Conservation (phyloP, 1,140 invertebrate genomes). For the Trichonephila inaurata region DNA sequence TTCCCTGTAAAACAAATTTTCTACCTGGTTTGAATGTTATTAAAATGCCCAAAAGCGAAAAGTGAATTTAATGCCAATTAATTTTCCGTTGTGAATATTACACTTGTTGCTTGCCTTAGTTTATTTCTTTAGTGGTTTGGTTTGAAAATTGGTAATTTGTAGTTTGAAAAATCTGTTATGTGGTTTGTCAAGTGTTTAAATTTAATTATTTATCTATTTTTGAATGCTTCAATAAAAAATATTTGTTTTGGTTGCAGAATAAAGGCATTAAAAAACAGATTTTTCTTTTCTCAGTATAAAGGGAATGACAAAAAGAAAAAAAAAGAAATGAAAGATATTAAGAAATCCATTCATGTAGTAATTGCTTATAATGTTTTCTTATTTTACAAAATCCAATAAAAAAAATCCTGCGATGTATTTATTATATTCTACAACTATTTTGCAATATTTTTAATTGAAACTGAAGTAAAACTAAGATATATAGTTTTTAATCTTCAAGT, state of each 20-base stretch:
- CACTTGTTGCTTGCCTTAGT: not conserved
- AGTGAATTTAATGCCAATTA: conserved; percentile 11
- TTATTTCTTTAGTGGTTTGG: not conserved
- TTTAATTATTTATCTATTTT: not conserved
- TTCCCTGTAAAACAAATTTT: not conserved
- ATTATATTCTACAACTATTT: too few species aligned
- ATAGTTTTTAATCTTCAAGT: too few species aligned
- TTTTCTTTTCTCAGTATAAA: too few species aligned
- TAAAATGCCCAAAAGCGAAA: not conserved
- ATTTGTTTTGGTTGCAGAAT: not conserved
- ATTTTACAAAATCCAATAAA: too few species aligned
- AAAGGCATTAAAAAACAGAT: too few species aligned
- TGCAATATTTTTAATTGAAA: too few species aligned
- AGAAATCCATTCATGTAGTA: too few species aligned
- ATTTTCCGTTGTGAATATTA: not conserved
- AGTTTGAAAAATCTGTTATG: not conserved
- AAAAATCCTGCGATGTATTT: too few species aligned
- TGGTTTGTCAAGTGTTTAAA: not conserved
- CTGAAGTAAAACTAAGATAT: too few species aligned
- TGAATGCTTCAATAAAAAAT: not conserved
- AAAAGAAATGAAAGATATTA: too few species aligned
- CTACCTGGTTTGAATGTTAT: not conserved
- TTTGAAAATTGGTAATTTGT: not conserved
- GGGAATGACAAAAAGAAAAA: too few species aligned
- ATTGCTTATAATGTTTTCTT: too few species aligned